A percentile compares a stretch with the other conserved stretches of the same genome.
Evolutionary conservation across 2,113 vertebrate genomes (phyloP).

Genomic region (Dissostichus mawsoni): DNA sequence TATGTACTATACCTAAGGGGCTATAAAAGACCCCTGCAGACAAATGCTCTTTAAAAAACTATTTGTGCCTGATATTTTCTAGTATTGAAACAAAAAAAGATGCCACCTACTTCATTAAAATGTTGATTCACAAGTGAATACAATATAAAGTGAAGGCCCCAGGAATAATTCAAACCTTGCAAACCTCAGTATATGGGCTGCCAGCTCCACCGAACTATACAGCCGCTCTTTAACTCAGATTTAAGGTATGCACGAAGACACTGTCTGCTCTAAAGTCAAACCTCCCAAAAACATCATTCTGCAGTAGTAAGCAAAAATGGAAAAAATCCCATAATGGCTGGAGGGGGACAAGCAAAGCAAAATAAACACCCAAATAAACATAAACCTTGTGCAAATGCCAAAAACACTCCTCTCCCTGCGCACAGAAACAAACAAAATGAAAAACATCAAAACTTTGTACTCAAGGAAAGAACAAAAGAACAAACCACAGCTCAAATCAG

Average conservation of each 20-base stretch:
- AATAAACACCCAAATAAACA: background rate
- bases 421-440: slow-evolving; percentile 15
- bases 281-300: too few relatives aligned
- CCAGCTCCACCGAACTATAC: too few relatives aligned
- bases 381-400: background rate
- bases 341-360: background rate
- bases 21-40: background rate
- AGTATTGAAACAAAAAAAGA: background rate
- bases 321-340: too few relatives aligned
- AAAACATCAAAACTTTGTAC: slow-evolving; percentile 41
- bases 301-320: too few relatives aligned
- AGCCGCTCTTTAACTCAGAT: background rate
- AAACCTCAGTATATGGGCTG: background rate
- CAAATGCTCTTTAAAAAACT: background rate
- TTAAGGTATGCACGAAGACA: background rate
- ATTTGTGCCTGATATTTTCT: background rate
- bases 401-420: background rate
- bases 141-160: too few relatives aligned
- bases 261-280: background rate
- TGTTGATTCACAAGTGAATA: too few relatives aligned
- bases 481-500: slow-evolving; percentile 50
- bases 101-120: background rate
- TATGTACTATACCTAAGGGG: background rate
- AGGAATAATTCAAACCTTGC: too few relatives aligned
- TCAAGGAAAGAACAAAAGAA: slow-evolving; percentile 43